Percentiles rank a stretch among this genome's conserved stretches.
These are phyloP conservation scores for Bradysia coprophila DNA, from an alignment of 1,140 invertebrate genomes.

Conservation along the genomic window DNA sequence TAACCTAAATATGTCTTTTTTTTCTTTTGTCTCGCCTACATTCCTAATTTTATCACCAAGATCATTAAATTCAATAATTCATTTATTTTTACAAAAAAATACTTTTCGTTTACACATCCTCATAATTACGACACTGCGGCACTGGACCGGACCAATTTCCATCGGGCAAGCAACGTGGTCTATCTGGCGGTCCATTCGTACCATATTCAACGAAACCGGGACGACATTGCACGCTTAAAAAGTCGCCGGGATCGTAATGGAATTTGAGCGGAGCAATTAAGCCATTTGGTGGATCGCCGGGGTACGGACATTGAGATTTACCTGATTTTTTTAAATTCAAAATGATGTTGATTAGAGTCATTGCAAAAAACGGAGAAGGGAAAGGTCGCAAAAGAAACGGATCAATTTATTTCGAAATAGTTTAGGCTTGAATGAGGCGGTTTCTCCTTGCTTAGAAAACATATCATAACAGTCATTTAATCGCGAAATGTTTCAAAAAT, in stretches of 20 bases:
- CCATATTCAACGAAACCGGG: constrained; percentile 36
- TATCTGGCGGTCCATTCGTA: constrained; percentile 20
- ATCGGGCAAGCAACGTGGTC: constrained; percentile 27
- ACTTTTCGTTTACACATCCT: constrained; percentile 17
- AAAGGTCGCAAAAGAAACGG: no score
- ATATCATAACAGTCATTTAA: no score
- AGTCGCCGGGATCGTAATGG: constrained; percentile 55
- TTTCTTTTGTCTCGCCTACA: no score
- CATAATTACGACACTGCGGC: constrained; percentile 29
- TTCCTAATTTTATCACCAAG: no score
- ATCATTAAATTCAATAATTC: no score
- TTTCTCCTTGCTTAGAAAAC: no score
- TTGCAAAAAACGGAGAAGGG: no score
- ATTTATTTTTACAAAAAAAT: no score
- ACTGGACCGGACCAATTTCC: constrained; percentile 27
- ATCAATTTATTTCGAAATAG: neutral
- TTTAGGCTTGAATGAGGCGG: no score
- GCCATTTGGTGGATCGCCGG: constrained; percentile 51
- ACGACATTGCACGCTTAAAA: constrained; percentile 48
- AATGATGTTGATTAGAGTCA: no score
- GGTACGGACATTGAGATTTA: constrained; percentile 52
- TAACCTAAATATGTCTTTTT: no score
- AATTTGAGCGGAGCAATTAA: constrained; percentile 52
- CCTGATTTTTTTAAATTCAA: constrained; percentile 28
- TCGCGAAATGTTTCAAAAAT: no score